phyloP scores from a whole-genome alignment of 2,888 invertebrate species.

The Himalopsyche anomala region DNA sequence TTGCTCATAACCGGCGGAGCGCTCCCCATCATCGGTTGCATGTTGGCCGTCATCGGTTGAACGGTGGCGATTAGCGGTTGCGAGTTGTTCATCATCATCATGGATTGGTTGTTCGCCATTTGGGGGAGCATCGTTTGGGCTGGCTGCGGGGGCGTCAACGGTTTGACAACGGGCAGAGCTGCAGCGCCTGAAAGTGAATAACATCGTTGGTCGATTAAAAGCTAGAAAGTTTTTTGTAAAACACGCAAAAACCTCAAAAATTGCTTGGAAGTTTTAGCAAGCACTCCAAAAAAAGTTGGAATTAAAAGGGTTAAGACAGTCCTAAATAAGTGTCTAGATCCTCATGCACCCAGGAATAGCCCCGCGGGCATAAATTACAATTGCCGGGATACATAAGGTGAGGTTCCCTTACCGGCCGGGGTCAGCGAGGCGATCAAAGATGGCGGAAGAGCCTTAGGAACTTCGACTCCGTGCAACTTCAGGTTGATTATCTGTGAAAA shows the following conservation, averaged over 20 bases:
- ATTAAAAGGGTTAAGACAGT: too few species aligned
- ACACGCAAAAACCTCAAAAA: too few species aligned
- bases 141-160: slow-evolving; percentile 10
- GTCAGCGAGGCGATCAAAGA: slow-evolving; percentile 83
- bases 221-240: too few species aligned
- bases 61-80: slow-evolving; percentile 63
- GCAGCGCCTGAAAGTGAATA: slow-evolving; percentile 16
- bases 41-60: slow-evolving; percentile 58
- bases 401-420: slow-evolving; percentile 72
- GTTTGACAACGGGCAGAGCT: neutral
- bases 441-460: slow-evolving; percentile 91
- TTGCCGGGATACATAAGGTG: too few species aligned
- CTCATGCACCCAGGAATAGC: too few species aligned
- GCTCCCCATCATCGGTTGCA: slow-evolving; percentile 53
- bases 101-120: slow-evolving; percentile 57
- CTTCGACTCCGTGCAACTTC: slow-evolving; percentile 93
- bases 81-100: slow-evolving; percentile 62
- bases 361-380: too few species aligned
- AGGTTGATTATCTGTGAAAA: slow-evolving; percentile 85
- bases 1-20: slow-evolving; percentile 62
- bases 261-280: too few species aligned
- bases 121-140: slow-evolving; percentile 8
- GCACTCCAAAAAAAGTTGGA: too few species aligned
- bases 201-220: too few species aligned
- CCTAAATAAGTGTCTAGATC: too few species aligned